phyloP scores from a whole-genome alignment of 2,113 vertebrate genomes.

The Hiodon alosoides region DNA sequence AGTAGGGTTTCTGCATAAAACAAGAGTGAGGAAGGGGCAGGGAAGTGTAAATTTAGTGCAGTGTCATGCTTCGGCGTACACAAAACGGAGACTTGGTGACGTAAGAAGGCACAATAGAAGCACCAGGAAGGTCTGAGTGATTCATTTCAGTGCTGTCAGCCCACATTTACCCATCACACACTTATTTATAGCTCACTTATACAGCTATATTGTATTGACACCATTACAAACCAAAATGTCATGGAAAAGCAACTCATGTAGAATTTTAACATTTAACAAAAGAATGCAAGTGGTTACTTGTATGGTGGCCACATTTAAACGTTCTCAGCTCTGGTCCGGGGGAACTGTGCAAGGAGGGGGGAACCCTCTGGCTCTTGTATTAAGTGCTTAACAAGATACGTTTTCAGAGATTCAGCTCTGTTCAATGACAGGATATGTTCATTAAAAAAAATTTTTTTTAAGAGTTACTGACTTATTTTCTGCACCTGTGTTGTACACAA shows the following conservation, averaged over 20 bases:
- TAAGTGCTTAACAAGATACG: not conserved
- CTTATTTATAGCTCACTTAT: not conserved
- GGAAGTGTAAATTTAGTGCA: not conserved
- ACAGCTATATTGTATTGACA: not conserved
- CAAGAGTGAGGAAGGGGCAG: not conserved
- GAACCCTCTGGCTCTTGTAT: conserved; percentile 9
- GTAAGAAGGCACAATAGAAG: not conserved
- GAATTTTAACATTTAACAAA: too few species aligned
- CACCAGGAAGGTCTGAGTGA: not conserved
- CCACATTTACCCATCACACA: not conserved
- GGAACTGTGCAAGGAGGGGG: not conserved
- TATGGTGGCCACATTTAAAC: not conserved
- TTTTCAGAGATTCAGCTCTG: conserved; percentile 5
- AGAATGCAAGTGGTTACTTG: not conserved
- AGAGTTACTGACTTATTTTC: conserved; percentile 1
- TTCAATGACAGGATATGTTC: not conserved
- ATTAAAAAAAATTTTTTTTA: not conserved
- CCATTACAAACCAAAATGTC: too few species aligned
- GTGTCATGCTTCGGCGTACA: not conserved
- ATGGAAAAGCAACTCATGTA: too few species aligned
- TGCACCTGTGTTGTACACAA: not conserved
- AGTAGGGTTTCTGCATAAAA: conserved; percentile 11
- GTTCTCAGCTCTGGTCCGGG: not conserved
- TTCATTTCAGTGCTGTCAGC: not conserved
- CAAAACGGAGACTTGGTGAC: not conserved